Evolutionary conservation across 2,113 vertebrate species (phyloP).

Genomic region (Motacilla tschutschensis): DNA sequence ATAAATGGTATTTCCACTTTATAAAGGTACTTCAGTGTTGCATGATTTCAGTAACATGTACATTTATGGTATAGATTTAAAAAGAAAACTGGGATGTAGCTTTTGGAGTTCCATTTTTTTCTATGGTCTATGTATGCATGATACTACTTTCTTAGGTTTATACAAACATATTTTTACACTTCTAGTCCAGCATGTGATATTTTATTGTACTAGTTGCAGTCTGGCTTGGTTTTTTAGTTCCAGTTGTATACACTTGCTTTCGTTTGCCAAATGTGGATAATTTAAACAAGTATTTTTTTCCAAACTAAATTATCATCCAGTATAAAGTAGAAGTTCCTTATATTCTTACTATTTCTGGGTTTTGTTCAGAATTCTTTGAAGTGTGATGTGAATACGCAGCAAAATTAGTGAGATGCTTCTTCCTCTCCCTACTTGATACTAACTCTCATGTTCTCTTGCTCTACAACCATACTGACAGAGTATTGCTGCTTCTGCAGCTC

Average conservation of each 20-base stretch:
- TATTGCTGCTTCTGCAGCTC: not conserved
- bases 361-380: not conserved
- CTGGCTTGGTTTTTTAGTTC: not conserved
- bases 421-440: not conserved
- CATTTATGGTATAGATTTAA: not conserved
- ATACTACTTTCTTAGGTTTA: not conserved
- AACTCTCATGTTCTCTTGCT: not conserved
- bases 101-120: not conserved
- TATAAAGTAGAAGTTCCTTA: not conserved
- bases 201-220: not conserved
- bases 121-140: not conserved
- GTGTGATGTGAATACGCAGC: fast-evolving
- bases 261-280: not conserved
- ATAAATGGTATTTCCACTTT: not conserved
- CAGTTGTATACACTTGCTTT: not conserved
- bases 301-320: not conserved
- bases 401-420: not conserved
- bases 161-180: not conserved
- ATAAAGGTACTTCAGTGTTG: not conserved
- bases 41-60: not conserved
- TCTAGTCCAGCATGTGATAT: not conserved
- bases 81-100: not conserved
- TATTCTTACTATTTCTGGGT: not conserved
- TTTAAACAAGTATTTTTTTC: not conserved
- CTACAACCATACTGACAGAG: not conserved